A percentile compares a stretch with the other conserved stretches of the same genome.
Conservation (phyloP, 2,888 invertebrate species). For the Trachelus stipa region DNA sequence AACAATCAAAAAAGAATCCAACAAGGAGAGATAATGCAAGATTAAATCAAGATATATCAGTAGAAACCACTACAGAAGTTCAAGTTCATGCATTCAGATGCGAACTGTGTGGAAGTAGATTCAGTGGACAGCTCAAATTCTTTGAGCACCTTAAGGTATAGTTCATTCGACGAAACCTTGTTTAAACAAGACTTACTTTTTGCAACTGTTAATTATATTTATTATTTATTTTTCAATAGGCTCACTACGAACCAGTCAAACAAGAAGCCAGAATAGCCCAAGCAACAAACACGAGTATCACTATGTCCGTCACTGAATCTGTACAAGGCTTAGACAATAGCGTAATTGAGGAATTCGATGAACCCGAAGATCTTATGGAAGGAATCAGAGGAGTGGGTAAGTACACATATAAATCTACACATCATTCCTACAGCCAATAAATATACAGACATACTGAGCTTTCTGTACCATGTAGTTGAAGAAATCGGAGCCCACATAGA, state of each 20-base stretch:
- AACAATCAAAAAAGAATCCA: constrained; percentile 53
- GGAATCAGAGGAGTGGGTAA: constrained; percentile 84
- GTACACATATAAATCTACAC: constrained; percentile 37
- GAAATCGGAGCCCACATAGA: constrained; percentile 65
- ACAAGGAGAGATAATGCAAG: constrained; percentile 49
- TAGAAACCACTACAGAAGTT: constrained; percentile 49
- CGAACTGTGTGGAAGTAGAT: constrained; percentile 82
- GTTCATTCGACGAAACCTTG: constrained; percentile 48
- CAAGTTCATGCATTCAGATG: constrained; percentile 75
- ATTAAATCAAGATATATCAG: constrained; percentile 36
- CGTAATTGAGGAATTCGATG: constrained; percentile 83
- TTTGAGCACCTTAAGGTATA: constrained; percentile 85
- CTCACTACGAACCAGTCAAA: constrained; percentile 62
- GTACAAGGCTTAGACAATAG: constrained; percentile 64
- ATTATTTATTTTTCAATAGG: constrained; percentile 34
- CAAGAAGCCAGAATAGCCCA: constrained; percentile 57
- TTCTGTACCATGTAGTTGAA: constrained; percentile 46
- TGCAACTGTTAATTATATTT: background rate
- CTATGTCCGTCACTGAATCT: constrained; percentile 47
- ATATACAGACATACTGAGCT: background rate
- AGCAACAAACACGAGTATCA: constrained; percentile 61
- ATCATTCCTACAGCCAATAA: background rate
- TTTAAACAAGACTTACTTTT: background rate
- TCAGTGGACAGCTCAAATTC: constrained; percentile 83
- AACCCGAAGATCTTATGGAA: constrained; percentile 88